These are phyloP conservation scores for Myopa testacea DNA, from an alignment of 2,888 invertebrate genomes.

Conservation along the genomic window DNA sequence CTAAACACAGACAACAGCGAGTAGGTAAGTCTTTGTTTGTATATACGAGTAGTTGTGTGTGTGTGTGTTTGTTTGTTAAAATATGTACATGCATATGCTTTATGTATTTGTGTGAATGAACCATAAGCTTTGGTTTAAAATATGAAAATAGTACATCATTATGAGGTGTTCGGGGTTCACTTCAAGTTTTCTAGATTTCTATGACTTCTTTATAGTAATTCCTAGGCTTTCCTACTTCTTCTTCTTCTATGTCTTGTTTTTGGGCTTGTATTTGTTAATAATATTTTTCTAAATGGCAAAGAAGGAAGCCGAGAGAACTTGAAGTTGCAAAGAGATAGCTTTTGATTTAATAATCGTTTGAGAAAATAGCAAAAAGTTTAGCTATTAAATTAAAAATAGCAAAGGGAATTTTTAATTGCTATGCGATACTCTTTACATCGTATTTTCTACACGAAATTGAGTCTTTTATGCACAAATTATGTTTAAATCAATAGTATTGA, in stretches of 20 bases:
- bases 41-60: not conserved
- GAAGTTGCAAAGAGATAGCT: no score
- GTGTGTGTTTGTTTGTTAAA: not conserved
- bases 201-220: conserved; percentile 5
- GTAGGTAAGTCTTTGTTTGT: not conserved
- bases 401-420: no score
- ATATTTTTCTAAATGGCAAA: no score
- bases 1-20: conserved; percentile 32
- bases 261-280: no score
- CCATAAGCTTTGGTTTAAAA: conserved; percentile 25
- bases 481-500: no score
- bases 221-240: not conserved
- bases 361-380: no score
- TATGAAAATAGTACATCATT: conserved; percentile 9
- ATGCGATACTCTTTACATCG: no score
- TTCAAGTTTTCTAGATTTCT: conserved; percentile 12
- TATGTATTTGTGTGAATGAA: conserved; percentile 24
- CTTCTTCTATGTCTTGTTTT: not conserved
- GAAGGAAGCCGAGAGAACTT: no score
- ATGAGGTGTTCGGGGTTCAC: not conserved
- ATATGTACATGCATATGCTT: not conserved
- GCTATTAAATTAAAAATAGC: no score
- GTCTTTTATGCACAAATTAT: no score
- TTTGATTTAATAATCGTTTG: no score
- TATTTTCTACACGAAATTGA: no score